Base-by-base conservation (phyloP, 2,888 invertebrate genomes). In the Ennomos erosarius region DNA sequence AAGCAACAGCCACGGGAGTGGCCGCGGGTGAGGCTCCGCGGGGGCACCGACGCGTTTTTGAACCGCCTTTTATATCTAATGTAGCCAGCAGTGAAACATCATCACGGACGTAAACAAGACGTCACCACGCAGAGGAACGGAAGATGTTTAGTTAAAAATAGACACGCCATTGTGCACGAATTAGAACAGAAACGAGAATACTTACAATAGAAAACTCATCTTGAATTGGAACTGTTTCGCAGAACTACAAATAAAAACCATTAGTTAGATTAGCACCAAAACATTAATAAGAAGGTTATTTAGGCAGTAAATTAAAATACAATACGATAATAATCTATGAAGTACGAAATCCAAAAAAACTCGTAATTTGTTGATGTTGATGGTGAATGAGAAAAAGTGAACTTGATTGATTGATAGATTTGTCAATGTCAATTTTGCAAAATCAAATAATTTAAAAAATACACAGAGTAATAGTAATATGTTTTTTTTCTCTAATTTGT, bases 201-300 rank as follows among this genome's bases (percentile, higher is more conserved):
- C 94, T 94, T 83, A 94, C 94, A 94, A 94, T 76, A 94, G 88
- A 86, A 94, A 94, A 87, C 94, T 94, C 94, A 94, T 94, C 78
- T 84, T 93, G 75, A 59, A 65, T 62, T 66, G 66, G 68, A 65
- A 63, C 46, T 71, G 68, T 65, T 68, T 66, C 69, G 60, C 69
- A 68, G 68, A 55, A 70, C 69, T 72, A 67, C 61, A 66, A 60
- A 70, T 64, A 71, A 71, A 39, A 72, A 72, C 69, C 62, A 63
- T 74, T 62, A 69, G 73, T 65, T 71, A 70, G 65, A 69, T 74
- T 78, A 83, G 78, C 83, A 87, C 82, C 78, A 71, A 84, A 71
- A 78, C 85, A 87, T 85, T 80, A 84, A 85, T 78, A 82, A 73
- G 76, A 26, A 79, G 75, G 73, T 71, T 74, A 70, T 65, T 64